Conservation (phyloP, 2,797 vertebrate species). For the Potorous gilbertii region DNA sequence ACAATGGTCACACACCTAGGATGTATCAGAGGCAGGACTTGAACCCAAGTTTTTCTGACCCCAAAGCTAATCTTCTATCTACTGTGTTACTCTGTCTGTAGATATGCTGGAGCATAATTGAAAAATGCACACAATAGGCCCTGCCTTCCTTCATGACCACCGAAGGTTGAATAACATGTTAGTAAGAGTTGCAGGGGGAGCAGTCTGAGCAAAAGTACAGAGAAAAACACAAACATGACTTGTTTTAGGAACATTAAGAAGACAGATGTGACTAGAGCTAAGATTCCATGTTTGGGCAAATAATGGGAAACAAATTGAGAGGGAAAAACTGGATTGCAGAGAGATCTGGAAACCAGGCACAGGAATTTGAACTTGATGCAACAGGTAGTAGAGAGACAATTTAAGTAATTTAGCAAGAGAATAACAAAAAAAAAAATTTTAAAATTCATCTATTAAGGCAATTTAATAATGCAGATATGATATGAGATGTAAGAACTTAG, state of each 20-base stretch:
- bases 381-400: not conserved
- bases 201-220: not conserved
- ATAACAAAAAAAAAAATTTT: not conserved
- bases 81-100: not conserved
- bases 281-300: not conserved
- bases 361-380: not conserved
- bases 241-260: not conserved
- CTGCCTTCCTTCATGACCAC: not conserved
- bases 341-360: not conserved
- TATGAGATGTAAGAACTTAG: not conserved
- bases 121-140: not conserved
- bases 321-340: not conserved
- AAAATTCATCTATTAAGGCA: not conserved
- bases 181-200: not conserved
- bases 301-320: not conserved
- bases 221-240: not conserved
- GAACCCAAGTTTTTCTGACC: not conserved
- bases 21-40: not conserved
- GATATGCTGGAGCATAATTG: not conserved
- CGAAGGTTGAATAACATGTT: not conserved
- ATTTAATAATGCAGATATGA: not conserved
- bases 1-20: not conserved
- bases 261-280: not conserved
- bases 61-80: not conserved
- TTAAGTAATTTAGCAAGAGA: not conserved